A percentile compares a stretch with the other conserved stretches of the same genome.
Evolutionary conservation across 2,797 vertebrate genomes (phyloP).

Genomic region (Rhinatrema bivittatum): DNA sequence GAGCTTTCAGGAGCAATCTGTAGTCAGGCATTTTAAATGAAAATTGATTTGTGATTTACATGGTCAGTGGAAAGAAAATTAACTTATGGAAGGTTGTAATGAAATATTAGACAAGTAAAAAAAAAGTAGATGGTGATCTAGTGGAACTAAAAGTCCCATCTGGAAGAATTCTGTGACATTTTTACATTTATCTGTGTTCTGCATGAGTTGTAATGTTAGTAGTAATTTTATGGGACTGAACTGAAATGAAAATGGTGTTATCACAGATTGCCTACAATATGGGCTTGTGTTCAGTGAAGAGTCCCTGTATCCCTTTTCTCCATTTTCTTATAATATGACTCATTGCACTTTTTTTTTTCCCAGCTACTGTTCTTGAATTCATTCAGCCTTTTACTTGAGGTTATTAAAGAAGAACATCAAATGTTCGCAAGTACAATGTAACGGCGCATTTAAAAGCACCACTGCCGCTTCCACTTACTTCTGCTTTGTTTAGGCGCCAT

Average conservation of each 20-base stretch:
- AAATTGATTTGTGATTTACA: slow-evolving; percentile 99
- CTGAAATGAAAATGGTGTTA: slow-evolving; percentile 94
- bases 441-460: slow-evolving; percentile 52
- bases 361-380: slow-evolving; percentile 75
- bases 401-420: slow-evolving; percentile 73
- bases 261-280: slow-evolving; percentile 90
- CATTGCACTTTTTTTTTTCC: slow-evolving; percentile 81
- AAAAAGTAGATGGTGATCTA: slow-evolving; percentile 91
- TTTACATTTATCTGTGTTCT: slow-evolving; percentile 98
- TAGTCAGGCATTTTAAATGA: slow-evolving; percentile 96
- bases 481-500: slow-evolving; percentile 34
- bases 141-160: slow-evolving; percentile 94
- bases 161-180: slow-evolving; percentile 96
- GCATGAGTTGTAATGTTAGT: slow-evolving; percentile 99
- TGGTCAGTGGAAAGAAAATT: slow-evolving; percentile 98
- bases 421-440: slow-evolving; percentile 60
- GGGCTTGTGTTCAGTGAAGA: slow-evolving; percentile 87
- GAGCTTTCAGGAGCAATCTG: slow-evolving; percentile 87
- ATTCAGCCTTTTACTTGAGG: slow-evolving; percentile 78
- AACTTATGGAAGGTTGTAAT: slow-evolving; percentile 98
- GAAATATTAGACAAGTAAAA: slow-evolving; percentile 97
- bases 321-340: slow-evolving; percentile 81
- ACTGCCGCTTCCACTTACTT: slow-evolving; percentile 36
- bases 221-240: slow-evolving; percentile 99
- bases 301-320: slow-evolving; percentile 78